Base-by-base conservation (phyloP, 2,113 vertebrate genomes). In the Theristicus caerulescens region DNA sequence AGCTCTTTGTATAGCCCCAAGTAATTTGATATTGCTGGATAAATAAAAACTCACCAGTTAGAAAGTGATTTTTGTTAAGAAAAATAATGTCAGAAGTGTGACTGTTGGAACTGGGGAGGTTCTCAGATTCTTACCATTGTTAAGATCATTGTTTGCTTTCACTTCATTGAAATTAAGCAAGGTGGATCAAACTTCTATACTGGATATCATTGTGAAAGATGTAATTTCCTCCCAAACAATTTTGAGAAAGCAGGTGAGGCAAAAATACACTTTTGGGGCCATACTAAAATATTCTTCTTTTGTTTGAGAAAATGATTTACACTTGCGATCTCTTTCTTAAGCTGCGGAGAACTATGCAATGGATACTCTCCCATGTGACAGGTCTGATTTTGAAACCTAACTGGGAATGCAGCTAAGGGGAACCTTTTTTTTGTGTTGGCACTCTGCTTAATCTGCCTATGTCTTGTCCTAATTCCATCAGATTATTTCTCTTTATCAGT, bases 101-200 rank as follows among this genome's bases (percentile, higher is more conserved):
- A 82, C 32, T 73, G 4, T 46, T 82, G 66, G n/a, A 81, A 44
- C 20, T 34, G 11, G 7, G 17, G 26, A 34, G 3, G 3, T 71
- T 85, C 57, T 84, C 0, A 0, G 18, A n/a, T 77, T 81, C 36
- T 78, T 49, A 38, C 31, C 3, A 0, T 18, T 44, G 0, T 54
- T 51, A 70, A 93, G 8, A 19, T 69, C 11, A 25, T 58, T 80
- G 13, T 52, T 89, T 81, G n/a, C 26, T 36, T 84, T 81, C 11
- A 42, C 15, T 62, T 86, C 8, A 38, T 5, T 38, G 11, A 64
- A 76, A 82, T 79, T 22, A 59, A 76, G 5, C 36, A 42, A 20
- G 17, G 8, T 59, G 7, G 29, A 21, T 74, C 12, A 29, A n/a
- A 55, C 17, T 76, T 88, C 44, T 64, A 4, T 14, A 24, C 18